A percentile compares a stretch with the other conserved stretches of the same genome.
Evolutionary conservation across 2,113 vertebrate species (phyloP).

Genomic region (Corynorhinus townsendii): DNA sequence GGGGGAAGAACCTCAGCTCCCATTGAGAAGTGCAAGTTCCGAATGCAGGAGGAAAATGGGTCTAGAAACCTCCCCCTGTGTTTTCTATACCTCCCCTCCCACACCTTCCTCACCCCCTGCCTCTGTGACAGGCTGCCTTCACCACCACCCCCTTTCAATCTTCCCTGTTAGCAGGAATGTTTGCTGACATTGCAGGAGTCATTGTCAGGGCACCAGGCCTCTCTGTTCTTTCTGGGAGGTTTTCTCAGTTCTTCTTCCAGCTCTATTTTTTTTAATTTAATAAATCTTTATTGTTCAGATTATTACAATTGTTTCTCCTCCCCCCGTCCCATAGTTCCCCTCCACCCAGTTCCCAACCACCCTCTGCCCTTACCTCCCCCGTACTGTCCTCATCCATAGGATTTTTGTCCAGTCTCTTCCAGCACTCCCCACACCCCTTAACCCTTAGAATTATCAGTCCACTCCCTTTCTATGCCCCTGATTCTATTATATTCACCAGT

Average conservation of each 20-base stretch:
- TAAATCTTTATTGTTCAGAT: too few relatives aligned
- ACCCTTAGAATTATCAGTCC: too few relatives aligned
- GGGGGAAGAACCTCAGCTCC: neutral
- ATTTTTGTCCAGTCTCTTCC: too few relatives aligned
- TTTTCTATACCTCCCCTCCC: neutral
- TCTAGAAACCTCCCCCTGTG: neutral
- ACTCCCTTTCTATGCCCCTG: too few relatives aligned
- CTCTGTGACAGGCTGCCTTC: neutral
- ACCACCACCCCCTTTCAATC: neutral
- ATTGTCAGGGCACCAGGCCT: neutral
- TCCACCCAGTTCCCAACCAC: too few relatives aligned
- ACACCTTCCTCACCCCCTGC: neutral
- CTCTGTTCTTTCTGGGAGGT: neutral
- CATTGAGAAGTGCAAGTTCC: neutral
- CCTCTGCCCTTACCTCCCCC: too few relatives aligned
- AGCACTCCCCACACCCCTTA: too few relatives aligned
- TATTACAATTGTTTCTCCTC: too few relatives aligned
- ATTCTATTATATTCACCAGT: too few relatives aligned
- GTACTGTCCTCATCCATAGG: too few relatives aligned
- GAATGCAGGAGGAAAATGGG: neutral
- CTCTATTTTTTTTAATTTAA: neutral
- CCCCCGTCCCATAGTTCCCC: too few relatives aligned
- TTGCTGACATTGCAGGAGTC: neutral
- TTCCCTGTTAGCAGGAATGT: neutral
- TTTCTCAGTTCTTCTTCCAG: neutral